Evolutionary conservation across 2,888 invertebrate species (phyloP).

Genomic region (Drosophila nr. fundita): DNA sequence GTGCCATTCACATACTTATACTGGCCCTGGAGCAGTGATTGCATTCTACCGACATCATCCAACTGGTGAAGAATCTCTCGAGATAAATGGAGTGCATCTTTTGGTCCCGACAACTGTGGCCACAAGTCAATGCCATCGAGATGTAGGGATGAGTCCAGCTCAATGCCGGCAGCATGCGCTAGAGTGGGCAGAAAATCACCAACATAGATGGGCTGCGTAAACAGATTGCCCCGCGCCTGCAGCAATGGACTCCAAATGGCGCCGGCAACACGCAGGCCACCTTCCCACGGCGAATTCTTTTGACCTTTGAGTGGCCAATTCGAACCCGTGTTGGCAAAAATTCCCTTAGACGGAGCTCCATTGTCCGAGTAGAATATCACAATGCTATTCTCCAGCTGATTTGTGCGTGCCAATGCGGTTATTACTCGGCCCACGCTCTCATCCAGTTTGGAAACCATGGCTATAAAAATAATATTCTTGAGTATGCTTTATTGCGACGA

Average conservation of each 20-base stretch:
- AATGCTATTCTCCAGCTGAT: constrained; percentile 92
- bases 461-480: constrained; percentile 84
- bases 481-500: not conserved
- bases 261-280: constrained; percentile 91
- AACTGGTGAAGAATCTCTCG: constrained; percentile 90
- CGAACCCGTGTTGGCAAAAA: constrained; percentile 90
- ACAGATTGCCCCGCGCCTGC: constrained; percentile 86
- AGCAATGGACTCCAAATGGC: constrained; percentile 90
- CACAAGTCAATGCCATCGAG: constrained; percentile 90
- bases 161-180: constrained; percentile 83
- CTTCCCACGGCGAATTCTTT: constrained; percentile 94
- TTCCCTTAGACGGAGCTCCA: constrained; percentile 91
- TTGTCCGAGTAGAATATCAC: constrained; percentile 95
- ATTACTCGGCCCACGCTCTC: constrained; percentile 93
- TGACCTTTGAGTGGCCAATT: constrained; percentile 92
- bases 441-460: constrained; percentile 94
- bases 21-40: constrained; percentile 67
- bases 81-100: constrained; percentile 83
- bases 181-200: constrained; percentile 93
- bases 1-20: constrained; percentile 83
- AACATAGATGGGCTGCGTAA: constrained; percentile 90
- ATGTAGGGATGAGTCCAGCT: constrained; percentile 70
- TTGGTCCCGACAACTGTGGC: constrained; percentile 86
- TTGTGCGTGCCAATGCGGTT: constrained; percentile 87
- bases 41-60: constrained; percentile 86